A percentile compares a stretch with the other conserved stretches of the same genome.
phyloP scores from a whole-genome alignment of 2,888 invertebrate genomes.

The Rhorus exstirpatorius region DNA sequence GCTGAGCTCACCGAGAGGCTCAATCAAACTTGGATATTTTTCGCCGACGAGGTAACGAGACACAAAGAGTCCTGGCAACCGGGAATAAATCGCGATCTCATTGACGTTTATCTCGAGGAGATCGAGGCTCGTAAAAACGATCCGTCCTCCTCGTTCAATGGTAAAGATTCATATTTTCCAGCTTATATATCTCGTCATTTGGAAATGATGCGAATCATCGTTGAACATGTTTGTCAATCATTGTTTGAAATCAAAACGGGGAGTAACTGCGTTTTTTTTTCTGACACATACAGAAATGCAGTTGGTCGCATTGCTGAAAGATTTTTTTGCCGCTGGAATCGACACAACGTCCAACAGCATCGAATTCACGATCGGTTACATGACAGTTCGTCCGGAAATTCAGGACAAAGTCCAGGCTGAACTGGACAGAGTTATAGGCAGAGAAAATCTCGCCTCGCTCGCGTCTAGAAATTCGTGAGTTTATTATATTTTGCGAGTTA shows the following conservation, averaged over 20 bases:
- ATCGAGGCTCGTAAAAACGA: conserved; percentile 75
- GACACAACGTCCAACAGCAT: conserved; percentile 94
- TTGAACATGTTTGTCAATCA: too few species aligned
- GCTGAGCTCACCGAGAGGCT: conserved; percentile 87
- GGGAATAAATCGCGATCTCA: conserved; percentile 77
- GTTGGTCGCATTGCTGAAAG: conserved; percentile 92
- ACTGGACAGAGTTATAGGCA: conserved; percentile 91
- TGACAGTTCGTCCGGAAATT: conserved; percentile 90
- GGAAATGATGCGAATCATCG: background rate
- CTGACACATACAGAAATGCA: conserved; percentile 92
- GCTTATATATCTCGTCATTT: background rate
- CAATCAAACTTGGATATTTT: conserved; percentile 87
- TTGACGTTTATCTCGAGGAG: conserved; percentile 81
- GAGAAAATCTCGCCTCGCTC: conserved; percentile 89
- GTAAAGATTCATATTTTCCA: conserved; percentile 67
- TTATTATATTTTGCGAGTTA: background rate
- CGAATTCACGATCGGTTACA: conserved; percentile 91
- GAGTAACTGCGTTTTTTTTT: too few species aligned
- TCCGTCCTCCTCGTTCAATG: conserved; percentile 78
- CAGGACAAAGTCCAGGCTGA: conserved; percentile 92
- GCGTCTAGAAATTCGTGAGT: conserved; percentile 74
- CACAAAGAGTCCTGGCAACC: conserved; percentile 76
- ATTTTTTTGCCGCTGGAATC: conserved; percentile 94
- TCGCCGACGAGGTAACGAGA: conserved; percentile 81
- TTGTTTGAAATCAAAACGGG: too few species aligned